phyloP scores from a whole-genome alignment of 2,888 invertebrate genomes.

The Gisinianus flammeolus region DNA sequence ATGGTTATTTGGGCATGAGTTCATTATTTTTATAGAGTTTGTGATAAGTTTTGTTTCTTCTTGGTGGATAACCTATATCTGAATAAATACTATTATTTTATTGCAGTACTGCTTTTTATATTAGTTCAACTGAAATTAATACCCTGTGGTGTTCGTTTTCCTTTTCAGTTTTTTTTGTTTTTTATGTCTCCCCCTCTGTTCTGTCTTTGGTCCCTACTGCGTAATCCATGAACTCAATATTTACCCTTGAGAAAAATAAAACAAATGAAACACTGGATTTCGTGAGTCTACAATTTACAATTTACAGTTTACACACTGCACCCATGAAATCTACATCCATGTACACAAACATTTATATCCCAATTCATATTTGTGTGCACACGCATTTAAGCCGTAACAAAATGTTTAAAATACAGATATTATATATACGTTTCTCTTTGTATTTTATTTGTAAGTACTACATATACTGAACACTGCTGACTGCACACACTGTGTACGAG shows the following conservation, averaged over 20 bases:
- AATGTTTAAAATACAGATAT: too few species aligned
- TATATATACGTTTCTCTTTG: too few species aligned
- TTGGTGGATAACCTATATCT: background rate
- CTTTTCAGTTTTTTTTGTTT: background rate
- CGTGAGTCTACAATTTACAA: too few species aligned
- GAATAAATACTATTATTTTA: background rate
- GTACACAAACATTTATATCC: background rate
- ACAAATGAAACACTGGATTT: background rate
- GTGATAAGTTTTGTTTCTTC: background rate
- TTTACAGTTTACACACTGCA: too few species aligned
- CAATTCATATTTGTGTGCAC: background rate
- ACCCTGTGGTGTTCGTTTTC: background rate
- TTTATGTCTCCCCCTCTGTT: background rate
- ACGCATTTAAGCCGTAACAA: background rate
- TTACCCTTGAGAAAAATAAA: background rate
- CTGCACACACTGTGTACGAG: too few species aligned
- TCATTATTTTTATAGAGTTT: background rate
- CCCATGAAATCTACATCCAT: background rate
- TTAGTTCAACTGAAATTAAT: background rate
- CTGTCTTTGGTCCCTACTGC: background rate
- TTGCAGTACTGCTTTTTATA: background rate
- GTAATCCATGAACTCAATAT: background rate
- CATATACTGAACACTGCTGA: too few species aligned
- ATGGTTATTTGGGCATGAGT: background rate
- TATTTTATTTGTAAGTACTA: too few species aligned